These are phyloP conservation scores for Heterotis niloticus DNA, from an alignment of 2,113 vertebrate genomes.

Conservation along the genomic window DNA sequence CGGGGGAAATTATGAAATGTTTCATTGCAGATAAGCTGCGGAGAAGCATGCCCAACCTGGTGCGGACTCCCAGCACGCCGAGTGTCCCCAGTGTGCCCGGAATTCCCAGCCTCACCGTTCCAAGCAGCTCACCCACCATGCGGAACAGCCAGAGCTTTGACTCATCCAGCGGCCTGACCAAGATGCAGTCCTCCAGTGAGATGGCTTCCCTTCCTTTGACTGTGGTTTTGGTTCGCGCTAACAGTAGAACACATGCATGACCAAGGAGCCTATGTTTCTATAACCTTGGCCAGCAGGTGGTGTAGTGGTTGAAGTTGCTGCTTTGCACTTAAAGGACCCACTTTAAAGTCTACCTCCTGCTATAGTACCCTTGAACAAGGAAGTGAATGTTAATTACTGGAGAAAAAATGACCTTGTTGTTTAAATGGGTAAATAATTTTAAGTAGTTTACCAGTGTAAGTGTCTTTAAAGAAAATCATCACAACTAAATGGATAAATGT, in stretches of 20 bases:
- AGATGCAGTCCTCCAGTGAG: conserved; percentile 90
- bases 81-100: conserved; percentile 81
- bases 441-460: too few relatives aligned
- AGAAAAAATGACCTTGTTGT: too few relatives aligned
- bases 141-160: conserved; percentile 95
- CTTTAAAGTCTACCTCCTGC: too few relatives aligned
- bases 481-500: too few relatives aligned
- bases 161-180: conserved; percentile 80
- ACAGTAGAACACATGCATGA: not conserved
- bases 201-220: conserved; percentile 14
- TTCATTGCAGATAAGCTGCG: conserved; percentile 80
- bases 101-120: conserved; percentile 61
- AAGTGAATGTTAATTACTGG: too few relatives aligned
- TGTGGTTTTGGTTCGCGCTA: not conserved
- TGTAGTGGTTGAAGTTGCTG: too few relatives aligned
- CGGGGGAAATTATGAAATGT: conserved; percentile 16
- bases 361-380: too few relatives aligned
- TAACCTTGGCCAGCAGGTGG: not conserved
- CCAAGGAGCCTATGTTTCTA: too few relatives aligned
- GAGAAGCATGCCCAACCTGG: conserved; percentile 94
- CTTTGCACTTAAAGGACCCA: too few relatives aligned
- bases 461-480: too few relatives aligned
- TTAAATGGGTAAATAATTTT: too few relatives aligned
- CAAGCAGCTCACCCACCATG: conserved; percentile 67
- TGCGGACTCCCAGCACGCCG: conserved; percentile 82